Evolutionary conservation across 2,888 invertebrate genomes (phyloP).

Genomic region (Strigamia transsilvanica): DNA sequence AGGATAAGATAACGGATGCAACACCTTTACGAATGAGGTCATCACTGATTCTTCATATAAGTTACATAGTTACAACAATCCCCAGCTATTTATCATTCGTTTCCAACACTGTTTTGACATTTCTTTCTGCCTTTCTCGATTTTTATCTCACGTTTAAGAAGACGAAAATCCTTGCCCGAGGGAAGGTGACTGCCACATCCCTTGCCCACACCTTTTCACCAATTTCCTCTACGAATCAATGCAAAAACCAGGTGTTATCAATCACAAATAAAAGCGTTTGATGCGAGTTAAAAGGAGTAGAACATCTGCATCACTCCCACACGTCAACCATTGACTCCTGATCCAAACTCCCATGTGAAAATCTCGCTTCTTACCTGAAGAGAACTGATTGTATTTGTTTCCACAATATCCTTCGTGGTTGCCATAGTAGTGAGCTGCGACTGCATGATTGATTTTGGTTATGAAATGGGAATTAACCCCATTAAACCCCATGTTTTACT

Average conservation of each 20-base stretch:
- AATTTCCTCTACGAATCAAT: not conserved
- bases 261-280: not conserved
- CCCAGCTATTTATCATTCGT: not conserved
- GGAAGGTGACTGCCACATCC: conserved; percentile 23
- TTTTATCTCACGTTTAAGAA: not conserved
- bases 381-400: not conserved
- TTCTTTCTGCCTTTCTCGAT: not conserved
- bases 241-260: not conserved
- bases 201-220: not conserved
- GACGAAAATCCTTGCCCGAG: not conserved
- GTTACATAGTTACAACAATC: not conserved
- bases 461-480: conserved; percentile 25
- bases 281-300: not conserved
- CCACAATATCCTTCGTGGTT: not conserved
- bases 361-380: not conserved
- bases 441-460: conserved; percentile 17
- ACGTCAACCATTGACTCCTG: not conserved
- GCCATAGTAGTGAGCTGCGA: conserved; percentile 1
- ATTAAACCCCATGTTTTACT: conserved; percentile 34
- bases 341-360: not conserved
- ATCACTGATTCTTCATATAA: not conserved
- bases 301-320: conserved; percentile 30
- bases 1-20: conserved; percentile 28
- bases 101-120: not conserved
- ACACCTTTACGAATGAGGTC: not conserved